Evolutionary conservation across 1,140 invertebrate genomes (phyloP), one percentile per base, ranked within the genome.

Genomic region (Sinonovacula constricta): DNA sequence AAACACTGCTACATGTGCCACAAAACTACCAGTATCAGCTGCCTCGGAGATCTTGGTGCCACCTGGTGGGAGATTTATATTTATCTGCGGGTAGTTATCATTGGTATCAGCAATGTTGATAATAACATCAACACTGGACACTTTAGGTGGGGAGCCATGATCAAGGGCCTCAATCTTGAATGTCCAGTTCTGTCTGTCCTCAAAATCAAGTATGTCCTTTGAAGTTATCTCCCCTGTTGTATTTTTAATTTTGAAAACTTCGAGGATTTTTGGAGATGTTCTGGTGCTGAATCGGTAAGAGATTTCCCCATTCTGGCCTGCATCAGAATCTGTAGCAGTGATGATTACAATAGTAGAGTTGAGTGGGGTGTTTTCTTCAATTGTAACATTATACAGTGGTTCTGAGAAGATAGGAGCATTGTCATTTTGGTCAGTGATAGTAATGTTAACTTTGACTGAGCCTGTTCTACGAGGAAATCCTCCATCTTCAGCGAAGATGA

Each of bases 361-460:
- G 0, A 95, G 93, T 26, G 95, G 93, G 0, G 94, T 94, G 88
- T 95, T 96, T 92, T 98, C 97, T 79, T 95, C 95, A 10, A 99
- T 91, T n/a, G 95, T 96, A 4, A 94, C 92, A 36, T 94, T 91
- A 87, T 98, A 90, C 14, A 66, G 53, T 18, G 57, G 39, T 34
- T 83, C 62, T 3, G 74, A 39, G 75, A 98, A 96, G 89, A 95
- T 94, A 14, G 98, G 98, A 87, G 97, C 95, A 91, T 99, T 97
- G 90, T 99, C 97, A 92, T 99, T 99, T 0, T 97, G 96, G 90
- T 99, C 98, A 89, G 97, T 98, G 0, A 99, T 96, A 14, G 95
- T 95, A 71, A 99, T 95, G 36, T 94, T 93, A 2, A 99, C 93
- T 3, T 95, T 95, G 5, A 97, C 94, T 0, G 96, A 97, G 15